Conservation (phyloP, 1,140 invertebrate genomes). For the Bombyx mandarina region DNA sequence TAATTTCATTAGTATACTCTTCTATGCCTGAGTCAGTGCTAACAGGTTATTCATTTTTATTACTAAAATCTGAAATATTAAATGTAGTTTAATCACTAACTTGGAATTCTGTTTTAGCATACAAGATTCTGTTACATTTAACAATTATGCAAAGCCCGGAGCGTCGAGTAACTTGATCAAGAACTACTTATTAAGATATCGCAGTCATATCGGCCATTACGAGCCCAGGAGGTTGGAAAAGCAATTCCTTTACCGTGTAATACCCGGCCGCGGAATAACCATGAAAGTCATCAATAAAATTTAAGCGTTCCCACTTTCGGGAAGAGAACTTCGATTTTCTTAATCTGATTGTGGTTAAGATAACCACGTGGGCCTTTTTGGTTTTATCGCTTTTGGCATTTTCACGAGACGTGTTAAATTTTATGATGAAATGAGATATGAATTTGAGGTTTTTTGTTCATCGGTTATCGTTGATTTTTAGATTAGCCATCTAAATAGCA, state of each 20-base stretch:
- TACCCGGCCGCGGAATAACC: slow-evolving; percentile 41
- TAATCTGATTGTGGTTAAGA: slow-evolving; percentile 21
- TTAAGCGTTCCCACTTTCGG: slow-evolving; percentile 38
- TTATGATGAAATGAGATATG: too few species aligned
- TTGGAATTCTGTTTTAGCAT: too few species aligned
- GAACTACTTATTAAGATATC: slow-evolving; percentile 65
- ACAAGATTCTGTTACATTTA: slow-evolving; percentile 8
- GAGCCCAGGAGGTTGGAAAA: slow-evolving; percentile 33
- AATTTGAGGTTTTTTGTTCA: too few species aligned
- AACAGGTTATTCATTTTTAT: too few species aligned
- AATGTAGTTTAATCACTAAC: too few species aligned
- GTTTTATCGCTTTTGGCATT: background rate
- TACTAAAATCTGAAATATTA: too few species aligned
- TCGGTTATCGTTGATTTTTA: too few species aligned
- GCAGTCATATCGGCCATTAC: slow-evolving; percentile 55
- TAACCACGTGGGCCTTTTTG: slow-evolving; percentile 9
- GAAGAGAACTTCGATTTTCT: slow-evolving; percentile 24
- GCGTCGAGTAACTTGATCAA: slow-evolving; percentile 48
- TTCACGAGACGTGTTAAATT: background rate
- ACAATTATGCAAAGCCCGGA: slow-evolving; percentile 43
- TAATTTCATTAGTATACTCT: too few species aligned
- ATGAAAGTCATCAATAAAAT: slow-evolving; percentile 54
- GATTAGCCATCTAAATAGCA: too few species aligned
- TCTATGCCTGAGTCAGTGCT: too few species aligned
- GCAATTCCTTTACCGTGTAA: slow-evolving; percentile 45